A percentile compares a stretch with the other conserved stretches of the same genome.
Conservation (phyloP, 2,797 vertebrate species). For the Danio kyathit region DNA sequence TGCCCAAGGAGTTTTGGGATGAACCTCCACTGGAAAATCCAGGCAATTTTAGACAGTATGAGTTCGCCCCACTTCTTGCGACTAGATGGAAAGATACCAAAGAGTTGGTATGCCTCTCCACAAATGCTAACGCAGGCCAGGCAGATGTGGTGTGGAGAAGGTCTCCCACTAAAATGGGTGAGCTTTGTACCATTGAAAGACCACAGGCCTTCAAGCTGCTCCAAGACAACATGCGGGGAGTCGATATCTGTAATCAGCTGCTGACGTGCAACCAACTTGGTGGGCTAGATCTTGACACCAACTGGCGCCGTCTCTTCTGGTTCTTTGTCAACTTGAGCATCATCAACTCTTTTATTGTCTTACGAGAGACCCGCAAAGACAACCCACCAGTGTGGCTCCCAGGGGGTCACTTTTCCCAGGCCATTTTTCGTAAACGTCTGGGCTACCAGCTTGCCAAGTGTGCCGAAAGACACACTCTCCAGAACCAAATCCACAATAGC, state of each 20-base stretch:
- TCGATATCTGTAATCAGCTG: constrained; percentile 85
- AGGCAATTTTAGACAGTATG: constrained; percentile 77
- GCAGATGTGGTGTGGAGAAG: constrained; percentile 79
- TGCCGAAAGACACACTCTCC: constrained; percentile 64
- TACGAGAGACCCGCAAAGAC: constrained; percentile 79
- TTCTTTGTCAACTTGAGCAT: constrained; percentile 82
- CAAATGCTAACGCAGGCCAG: constrained; percentile 72
- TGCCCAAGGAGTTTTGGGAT: constrained; percentile 75
- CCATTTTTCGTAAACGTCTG: constrained; percentile 77
- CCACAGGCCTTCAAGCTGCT: constrained; percentile 80
- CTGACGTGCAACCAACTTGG: constrained; percentile 81
- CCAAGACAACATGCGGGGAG: constrained; percentile 85
- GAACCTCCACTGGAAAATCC: constrained; percentile 66
- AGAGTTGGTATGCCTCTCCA: constrained; percentile 81
- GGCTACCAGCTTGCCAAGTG: constrained; percentile 78
- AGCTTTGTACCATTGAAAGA: constrained; percentile 72
- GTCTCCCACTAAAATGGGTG: constrained; percentile 70
- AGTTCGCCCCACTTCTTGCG: constrained; percentile 73
- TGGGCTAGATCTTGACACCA: constrained; percentile 73
- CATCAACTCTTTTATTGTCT: constrained; percentile 81
- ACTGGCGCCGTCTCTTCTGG: constrained; percentile 82
- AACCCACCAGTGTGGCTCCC: constrained; percentile 79
- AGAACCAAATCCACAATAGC: constrained; percentile 50
- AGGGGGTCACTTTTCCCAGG: constrained; percentile 79
- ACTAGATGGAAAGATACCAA: constrained; percentile 83